phyloP scores from a whole-genome alignment of 1,140 invertebrate genomes.

The Trichogramma pretiosum region DNA sequence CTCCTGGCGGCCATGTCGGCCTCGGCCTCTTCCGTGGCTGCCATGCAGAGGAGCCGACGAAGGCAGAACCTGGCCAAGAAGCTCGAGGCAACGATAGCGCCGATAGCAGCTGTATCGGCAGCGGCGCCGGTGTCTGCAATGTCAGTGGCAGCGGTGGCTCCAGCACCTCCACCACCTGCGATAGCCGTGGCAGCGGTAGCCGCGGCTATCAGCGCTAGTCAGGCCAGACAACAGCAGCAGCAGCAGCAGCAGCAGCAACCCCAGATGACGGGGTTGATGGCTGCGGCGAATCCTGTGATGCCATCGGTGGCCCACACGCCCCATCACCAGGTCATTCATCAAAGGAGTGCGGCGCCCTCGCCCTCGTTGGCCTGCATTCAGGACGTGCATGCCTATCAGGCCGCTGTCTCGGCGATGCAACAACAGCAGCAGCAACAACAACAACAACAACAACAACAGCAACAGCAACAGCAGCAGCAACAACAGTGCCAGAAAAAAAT shows the following conservation, averaged over 20 bases:
- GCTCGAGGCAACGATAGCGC: not conserved
- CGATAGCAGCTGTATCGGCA: constrained; percentile 11
- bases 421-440: constrained; percentile 29
- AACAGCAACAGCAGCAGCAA: constrained; percentile 29
- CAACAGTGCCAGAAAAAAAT: constrained; percentile 29
- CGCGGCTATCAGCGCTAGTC: not conserved
- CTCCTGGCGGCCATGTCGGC: not conserved
- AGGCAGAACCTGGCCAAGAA: constrained; percentile 8
- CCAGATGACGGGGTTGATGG: too few species aligned
- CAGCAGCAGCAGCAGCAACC: constrained; percentile 2
- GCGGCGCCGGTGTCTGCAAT: constrained; percentile 13
- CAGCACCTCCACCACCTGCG: constrained; percentile 10
- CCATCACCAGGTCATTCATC: too few species aligned
- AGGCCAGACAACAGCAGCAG: constrained; percentile 19
- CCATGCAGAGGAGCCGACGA: constrained; percentile 22
- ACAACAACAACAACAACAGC: constrained; percentile 21
- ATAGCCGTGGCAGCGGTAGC: constrained; percentile 15
- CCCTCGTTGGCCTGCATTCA: too few species aligned
- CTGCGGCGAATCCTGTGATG: not conserved
- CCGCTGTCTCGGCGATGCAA: too few species aligned
- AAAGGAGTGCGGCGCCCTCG: too few species aligned
- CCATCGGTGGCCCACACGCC: constrained; percentile 7
- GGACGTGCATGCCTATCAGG: not conserved
- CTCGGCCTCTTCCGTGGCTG: constrained; percentile 12
- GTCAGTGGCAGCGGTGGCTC: constrained; percentile 9